These are phyloP conservation scores for Drosophila littoralis DNA, from an alignment of 1,140 invertebrate species.

Conservation along the genomic window DNA sequence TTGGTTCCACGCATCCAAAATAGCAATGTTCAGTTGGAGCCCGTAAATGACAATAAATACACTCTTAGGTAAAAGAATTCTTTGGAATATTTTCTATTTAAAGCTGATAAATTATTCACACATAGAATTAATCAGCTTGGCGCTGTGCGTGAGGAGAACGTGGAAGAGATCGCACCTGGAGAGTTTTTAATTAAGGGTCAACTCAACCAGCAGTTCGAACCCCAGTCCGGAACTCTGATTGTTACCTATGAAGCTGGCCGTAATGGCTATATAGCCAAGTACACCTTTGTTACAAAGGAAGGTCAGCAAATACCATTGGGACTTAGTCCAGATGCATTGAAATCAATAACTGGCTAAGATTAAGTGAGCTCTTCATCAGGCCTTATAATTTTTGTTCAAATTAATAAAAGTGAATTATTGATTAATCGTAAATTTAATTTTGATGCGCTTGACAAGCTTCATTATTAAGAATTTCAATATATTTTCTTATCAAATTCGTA, in stretches of 20 bases:
- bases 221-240: background rate
- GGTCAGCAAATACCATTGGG: background rate
- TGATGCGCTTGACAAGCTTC: background rate
- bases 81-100: background rate
- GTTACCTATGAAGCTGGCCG: conserved; percentile 25
- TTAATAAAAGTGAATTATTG: background rate
- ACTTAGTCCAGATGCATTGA: background rate
- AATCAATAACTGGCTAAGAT: conserved; percentile 2
- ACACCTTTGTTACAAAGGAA: background rate
- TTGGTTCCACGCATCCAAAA: conserved; percentile 19
- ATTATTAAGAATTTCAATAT: background rate
- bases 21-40: conserved; percentile 12
- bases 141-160: conserved; percentile 22
- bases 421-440: background rate
- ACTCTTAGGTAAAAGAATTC: conserved; percentile 3
- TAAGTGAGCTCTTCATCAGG: background rate
- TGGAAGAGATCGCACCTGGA: conserved; percentile 13
- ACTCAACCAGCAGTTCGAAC: background rate
- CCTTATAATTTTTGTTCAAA: background rate
- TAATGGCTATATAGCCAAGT: conserved; percentile 27
- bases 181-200: conserved; percentile 7
- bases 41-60: conserved; percentile 22
- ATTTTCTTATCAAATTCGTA: background rate
- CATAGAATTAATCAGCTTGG: conserved; percentile 12
- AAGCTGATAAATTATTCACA: background rate